These are phyloP conservation scores for Sesamia inferens DNA, from an alignment of 2,888 invertebrate genomes.

Conservation along the genomic window DNA sequence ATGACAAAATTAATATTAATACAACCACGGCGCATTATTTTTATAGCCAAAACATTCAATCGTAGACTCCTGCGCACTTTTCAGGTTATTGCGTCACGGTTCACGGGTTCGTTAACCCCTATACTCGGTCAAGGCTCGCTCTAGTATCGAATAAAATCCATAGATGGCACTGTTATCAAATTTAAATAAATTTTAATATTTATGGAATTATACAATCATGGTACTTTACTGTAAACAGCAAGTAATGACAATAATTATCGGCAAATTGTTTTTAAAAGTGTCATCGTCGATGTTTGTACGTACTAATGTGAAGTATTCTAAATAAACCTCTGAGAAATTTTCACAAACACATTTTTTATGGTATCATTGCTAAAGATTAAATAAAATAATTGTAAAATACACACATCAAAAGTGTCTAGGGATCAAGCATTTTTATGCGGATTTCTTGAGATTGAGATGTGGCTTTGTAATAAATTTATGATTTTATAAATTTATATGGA, in stretches of 20 bases:
- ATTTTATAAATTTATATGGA: too few relatives aligned
- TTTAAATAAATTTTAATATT: neutral
- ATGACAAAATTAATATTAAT: conserved; percentile 24
- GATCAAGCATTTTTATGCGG: too few relatives aligned
- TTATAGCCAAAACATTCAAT: conserved; percentile 48
- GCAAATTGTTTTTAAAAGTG: neutral
- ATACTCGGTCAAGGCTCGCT: conserved; percentile 66
- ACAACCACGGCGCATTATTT: conserved; percentile 36
- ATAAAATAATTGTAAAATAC: neutral
- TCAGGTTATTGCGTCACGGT: conserved; percentile 55
- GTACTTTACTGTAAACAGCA: neutral
- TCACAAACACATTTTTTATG: neutral
- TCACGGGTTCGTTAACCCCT: conserved; percentile 53
- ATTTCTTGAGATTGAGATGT: too few relatives aligned
- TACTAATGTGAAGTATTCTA: neutral
- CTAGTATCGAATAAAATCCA: conserved; percentile 34
- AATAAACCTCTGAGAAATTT: conserved; percentile 9
- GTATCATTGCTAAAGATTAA: neutral
- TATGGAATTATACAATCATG: neutral
- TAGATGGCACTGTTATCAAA: conserved; percentile 57
- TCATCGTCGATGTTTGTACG: neutral
- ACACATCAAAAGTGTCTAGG: too few relatives aligned
- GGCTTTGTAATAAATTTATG: too few relatives aligned
- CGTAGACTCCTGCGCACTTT: conserved; percentile 58
- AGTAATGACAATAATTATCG: too few relatives aligned